phyloP scores from a whole-genome alignment of 2,888 invertebrate genomes.

The Tethea ocularis region DNA sequence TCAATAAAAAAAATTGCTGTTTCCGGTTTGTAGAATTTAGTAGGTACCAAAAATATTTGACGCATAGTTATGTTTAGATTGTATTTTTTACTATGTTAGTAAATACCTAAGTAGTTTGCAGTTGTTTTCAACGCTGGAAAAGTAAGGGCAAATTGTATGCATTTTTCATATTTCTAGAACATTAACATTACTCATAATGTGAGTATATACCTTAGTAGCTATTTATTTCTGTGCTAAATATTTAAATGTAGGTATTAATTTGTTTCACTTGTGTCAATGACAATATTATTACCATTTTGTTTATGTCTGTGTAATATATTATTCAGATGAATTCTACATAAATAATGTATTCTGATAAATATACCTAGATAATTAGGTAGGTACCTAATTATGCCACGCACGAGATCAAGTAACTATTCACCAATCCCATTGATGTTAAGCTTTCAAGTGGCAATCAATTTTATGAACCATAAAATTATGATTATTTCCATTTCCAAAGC shows the following conservation, averaged over 20 bases:
- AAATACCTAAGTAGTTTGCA: no score
- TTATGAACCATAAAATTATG: background rate
- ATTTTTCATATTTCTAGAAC: no score
- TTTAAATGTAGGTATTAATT: background rate
- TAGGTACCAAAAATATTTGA: no score
- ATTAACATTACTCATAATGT: background rate
- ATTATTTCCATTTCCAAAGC: background rate
- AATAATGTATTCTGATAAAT: background rate
- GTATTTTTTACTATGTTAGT: no score
- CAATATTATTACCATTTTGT: background rate
- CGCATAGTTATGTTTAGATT: no score
- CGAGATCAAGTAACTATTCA: no score
- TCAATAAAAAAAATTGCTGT: no score
- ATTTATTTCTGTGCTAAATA: background rate
- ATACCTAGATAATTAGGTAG: background rate
- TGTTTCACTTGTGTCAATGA: background rate
- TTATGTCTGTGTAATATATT: background rate
- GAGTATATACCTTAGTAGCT: background rate
- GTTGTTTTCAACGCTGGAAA: no score
- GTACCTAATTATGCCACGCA: background rate
- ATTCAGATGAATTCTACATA: no score
- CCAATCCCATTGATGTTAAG: background rate
- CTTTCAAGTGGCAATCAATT: background rate
- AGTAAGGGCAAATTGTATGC: no score
- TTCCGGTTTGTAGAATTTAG: no score